phyloP scores from a whole-genome alignment of 2,888 invertebrate species.

The Mystacides longicornis region DNA sequence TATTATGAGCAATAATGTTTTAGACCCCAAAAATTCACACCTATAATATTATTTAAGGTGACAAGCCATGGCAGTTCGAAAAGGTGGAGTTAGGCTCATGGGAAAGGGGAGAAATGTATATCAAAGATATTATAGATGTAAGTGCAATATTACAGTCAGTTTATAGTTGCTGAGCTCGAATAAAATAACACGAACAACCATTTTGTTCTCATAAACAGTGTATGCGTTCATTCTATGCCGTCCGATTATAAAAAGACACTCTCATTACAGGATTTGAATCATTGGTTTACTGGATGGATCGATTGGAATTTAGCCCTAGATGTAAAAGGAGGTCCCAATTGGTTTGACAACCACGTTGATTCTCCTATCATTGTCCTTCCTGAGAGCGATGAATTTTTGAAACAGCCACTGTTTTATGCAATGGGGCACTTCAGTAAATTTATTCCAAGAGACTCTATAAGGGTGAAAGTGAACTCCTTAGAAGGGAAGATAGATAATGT shows the following conservation, averaged over 20 bases:
- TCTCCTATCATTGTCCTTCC: slow-evolving; percentile 61
- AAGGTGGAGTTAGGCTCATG: slow-evolving; percentile 67
- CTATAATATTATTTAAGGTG: slow-evolving; percentile 38
- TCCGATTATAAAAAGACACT: too few species aligned
- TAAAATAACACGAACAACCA: too few species aligned
- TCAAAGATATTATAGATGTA: slow-evolving; percentile 58
- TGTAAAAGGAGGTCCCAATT: slow-evolving; percentile 71
- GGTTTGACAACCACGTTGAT: slow-evolving; percentile 72
- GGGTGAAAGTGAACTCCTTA: slow-evolving; percentile 30
- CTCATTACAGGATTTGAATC: slow-evolving; percentile 55
- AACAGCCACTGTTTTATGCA: slow-evolving; percentile 83
- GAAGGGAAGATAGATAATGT: slow-evolving; percentile 15
- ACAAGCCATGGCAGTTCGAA: slow-evolving; percentile 44
- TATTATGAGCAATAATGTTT: too few species aligned
- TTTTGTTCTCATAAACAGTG: too few species aligned
- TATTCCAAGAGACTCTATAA: slow-evolving; percentile 52
- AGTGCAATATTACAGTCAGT: too few species aligned
- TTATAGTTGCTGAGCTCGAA: too few species aligned
- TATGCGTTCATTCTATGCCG: too few species aligned
- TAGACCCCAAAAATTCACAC: too few species aligned
- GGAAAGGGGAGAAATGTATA: slow-evolving; percentile 61
- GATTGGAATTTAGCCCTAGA: slow-evolving; percentile 86
- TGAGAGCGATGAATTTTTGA: slow-evolving; percentile 66
- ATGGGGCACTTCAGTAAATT: slow-evolving; percentile 76
- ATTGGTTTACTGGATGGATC: slow-evolving; percentile 75